Percentiles rank a stretch among this genome's conserved stretches.
Evolutionary conservation across 2,888 invertebrate species (phyloP).

Genomic region (Tenthredo notha): DNA sequence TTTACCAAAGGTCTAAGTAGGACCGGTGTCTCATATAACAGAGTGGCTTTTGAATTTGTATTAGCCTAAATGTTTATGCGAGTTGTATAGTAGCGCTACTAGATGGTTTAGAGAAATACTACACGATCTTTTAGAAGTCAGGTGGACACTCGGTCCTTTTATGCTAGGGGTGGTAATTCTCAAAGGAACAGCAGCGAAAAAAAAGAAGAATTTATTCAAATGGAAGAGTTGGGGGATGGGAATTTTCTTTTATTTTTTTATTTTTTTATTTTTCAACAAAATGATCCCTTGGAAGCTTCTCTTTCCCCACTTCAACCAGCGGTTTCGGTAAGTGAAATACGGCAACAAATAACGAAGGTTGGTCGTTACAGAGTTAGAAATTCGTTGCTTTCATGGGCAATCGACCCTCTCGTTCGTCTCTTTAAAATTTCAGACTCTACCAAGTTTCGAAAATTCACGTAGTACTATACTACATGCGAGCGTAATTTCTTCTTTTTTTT

Average conservation of each 20-base stretch:
- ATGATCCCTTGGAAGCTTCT: not conserved
- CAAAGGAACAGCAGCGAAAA: too few relatives aligned
- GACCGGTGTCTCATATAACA: constrained; percentile 27
- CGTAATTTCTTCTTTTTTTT: not conserved
- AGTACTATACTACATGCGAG: not conserved
- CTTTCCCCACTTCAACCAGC: not conserved
- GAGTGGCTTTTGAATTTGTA: constrained; percentile 46
- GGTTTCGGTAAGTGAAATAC: constrained; percentile 8
- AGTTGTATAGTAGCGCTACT: not conserved
- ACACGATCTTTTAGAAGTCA: not conserved
- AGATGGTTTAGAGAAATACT: not conserved
- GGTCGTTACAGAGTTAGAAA: constrained; percentile 27
- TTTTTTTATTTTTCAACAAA: not conserved
- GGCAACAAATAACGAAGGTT: not conserved
- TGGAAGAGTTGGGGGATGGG: not conserved
- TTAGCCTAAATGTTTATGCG: constrained; percentile 33
- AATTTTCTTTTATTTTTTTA: too few relatives aligned
- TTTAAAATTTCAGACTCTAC: constrained; percentile 41
- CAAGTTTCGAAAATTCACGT: not conserved
- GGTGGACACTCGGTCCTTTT: not conserved
- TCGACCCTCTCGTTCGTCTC: constrained; percentile 51
- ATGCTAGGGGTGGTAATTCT: not conserved
- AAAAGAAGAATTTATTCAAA: not conserved
- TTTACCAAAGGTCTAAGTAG: constrained; percentile 42
- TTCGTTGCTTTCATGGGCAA: constrained; percentile 48